Evolutionary conservation across 2,797 vertebrate species (phyloP), one percentile per base, ranked within the genome.

Genomic region (Salmo trutta): DNA sequence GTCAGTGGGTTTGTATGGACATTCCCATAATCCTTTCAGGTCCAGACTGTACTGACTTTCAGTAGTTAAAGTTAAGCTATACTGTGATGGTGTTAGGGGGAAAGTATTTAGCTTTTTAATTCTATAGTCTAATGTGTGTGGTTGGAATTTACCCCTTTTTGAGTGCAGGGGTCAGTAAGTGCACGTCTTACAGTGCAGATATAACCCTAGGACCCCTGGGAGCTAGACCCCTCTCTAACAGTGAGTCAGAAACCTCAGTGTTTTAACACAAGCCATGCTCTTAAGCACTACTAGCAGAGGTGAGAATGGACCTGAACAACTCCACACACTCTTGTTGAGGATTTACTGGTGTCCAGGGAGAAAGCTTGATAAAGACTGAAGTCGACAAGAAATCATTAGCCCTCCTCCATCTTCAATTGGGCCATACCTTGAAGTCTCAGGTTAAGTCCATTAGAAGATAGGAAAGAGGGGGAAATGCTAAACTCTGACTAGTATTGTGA

Each of bases 281-380:
- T 1, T 10, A 71, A 62, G 56, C n/a, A 59, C 56, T 59, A 24
- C n/a, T 62, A 70, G 41, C 53, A 29, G 75, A 85, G 66, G 78
- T 86, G 85, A 83, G 72, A 89, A 88, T 85, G 71, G 82, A 72
- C 68, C 80, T 75, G 21, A 77, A 82, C 69, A 54, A 80, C 68
- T 68, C 29, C 77, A 33, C 41, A 68, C 75, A 78, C 62, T 79
- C 73, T 81, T 76, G 81, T 87, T 86, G 82, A 83, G 75, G 75
- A 83, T 82, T 85, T 82, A 87, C 86, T 79, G 73, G 81, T 79
- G 29, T 82, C 74, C 62, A 56, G 83, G 79, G 77, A 86, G 56
- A 64, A n/a, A 71, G 79, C 78, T 77, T 80, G 83, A 87, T 82
- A 82, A 86, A 89, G 83, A 91, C 85, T 81, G 81, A 86, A 62